Conservation (phyloP, 2,113 vertebrate genomes). For the Hydrolagus affinis region DNA sequence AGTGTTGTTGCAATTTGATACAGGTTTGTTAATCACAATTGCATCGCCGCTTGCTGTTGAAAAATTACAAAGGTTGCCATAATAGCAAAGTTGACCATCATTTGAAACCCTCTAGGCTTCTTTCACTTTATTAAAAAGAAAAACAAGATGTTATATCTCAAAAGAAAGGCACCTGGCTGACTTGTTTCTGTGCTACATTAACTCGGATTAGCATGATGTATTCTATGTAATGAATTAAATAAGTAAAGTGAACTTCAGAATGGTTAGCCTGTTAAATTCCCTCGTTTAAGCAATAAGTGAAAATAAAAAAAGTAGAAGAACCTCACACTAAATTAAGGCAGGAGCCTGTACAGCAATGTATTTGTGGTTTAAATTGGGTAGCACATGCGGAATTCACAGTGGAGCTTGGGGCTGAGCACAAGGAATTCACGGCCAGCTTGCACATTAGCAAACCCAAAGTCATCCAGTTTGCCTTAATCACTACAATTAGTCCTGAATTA, state of each 20-base stretch:
- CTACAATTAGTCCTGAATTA: slow-evolving; percentile 94
- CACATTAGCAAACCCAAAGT: slow-evolving; percentile 91
- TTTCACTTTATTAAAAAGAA: slow-evolving; percentile 30
- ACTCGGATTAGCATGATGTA: slow-evolving; percentile 31
- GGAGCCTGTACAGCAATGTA: slow-evolving; percentile 32
- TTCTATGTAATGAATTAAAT: slow-evolving; percentile 33
- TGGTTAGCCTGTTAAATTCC: slow-evolving; percentile 32
- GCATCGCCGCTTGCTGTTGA: neutral
- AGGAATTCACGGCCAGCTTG: slow-evolving; percentile 64
- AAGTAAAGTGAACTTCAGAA: slow-evolving; percentile 33
- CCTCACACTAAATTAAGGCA: slow-evolving; percentile 32
- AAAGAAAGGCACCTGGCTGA: slow-evolving; percentile 32
- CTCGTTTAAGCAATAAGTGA: slow-evolving; percentile 32
- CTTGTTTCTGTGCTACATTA: slow-evolving; percentile 32
- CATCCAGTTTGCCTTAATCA: slow-evolving; percentile 88
- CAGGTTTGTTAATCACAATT: neutral
- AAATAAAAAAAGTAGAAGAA: slow-evolving; percentile 31
- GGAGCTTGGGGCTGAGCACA: slow-evolving; percentile 57
- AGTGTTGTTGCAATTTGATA: neutral
- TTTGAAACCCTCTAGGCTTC: slow-evolving; percentile 14
- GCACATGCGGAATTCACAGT: slow-evolving; percentile 51
- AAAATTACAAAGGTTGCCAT: neutral
- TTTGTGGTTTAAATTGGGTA: slow-evolving; percentile 37
- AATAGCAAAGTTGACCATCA: slow-evolving; percentile 24
- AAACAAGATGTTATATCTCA: slow-evolving; percentile 30